A percentile compares a stretch with the other conserved stretches of the same genome.
Conservation (phyloP, 1,140 invertebrate species). For the Leptinotarsa lineolata region DNA sequence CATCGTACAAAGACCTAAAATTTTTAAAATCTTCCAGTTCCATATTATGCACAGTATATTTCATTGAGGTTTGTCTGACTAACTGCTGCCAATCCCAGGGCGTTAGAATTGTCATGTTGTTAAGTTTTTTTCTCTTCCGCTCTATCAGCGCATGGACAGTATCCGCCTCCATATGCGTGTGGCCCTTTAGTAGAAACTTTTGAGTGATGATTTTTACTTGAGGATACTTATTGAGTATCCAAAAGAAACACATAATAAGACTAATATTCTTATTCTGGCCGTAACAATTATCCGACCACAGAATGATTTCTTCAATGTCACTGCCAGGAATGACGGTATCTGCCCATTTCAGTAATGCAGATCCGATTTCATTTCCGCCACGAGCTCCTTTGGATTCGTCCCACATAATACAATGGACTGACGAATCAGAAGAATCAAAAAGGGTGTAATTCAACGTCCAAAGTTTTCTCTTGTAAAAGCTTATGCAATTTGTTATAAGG, state of each 20-base stretch:
- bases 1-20: conserved; percentile 8
- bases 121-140: conserved; percentile 10
- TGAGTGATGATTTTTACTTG: neutral
- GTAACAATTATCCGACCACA: conserved; percentile 13
- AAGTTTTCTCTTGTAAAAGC: conserved; percentile 15
- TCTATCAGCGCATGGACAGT: conserved; percentile 7
- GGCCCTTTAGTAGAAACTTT: conserved; percentile 10
- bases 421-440: neutral
- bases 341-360: conserved; percentile 13
- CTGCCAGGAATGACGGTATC: neutral
- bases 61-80: conserved; percentile 15
- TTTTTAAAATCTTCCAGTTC: conserved; percentile 19
- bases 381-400: conserved; percentile 10
- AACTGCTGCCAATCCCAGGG: conserved; percentile 14
- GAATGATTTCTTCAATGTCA: conserved; percentile 4
- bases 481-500: conserved; percentile 1
- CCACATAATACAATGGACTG: conserved; percentile 16
- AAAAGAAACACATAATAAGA: conserved; percentile 10
- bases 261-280: conserved; percentile 20
- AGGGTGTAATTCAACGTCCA: conserved; percentile 18
- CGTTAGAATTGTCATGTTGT: conserved; percentile 5
- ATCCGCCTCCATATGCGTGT: conserved; percentile 15
- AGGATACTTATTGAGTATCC: conserved; percentile 14
- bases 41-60: conserved; percentile 22
- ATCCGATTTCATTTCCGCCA: conserved; percentile 7